phyloP scores from a whole-genome alignment of 2,888 invertebrate genomes.

The Nasonia oneida region DNA sequence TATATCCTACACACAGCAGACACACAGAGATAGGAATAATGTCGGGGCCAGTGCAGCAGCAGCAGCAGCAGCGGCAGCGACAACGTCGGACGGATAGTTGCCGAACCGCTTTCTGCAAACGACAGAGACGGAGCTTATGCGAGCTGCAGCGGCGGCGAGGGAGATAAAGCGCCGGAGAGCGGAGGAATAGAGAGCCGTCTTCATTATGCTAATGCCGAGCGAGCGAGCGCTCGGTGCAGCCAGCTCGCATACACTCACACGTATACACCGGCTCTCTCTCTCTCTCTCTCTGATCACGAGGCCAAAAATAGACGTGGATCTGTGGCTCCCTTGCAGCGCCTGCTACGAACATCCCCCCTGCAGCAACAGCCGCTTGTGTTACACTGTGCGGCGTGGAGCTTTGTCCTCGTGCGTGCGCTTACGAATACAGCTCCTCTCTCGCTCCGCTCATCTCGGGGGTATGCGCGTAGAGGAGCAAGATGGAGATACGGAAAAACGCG shows the following conservation, averaged over 20 bases:
- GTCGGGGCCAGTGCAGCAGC: constrained; percentile 15
- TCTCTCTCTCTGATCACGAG: constrained; percentile 23
- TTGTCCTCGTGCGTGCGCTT: neutral
- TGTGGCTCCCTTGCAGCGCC: neutral
- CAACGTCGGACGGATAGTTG: constrained; percentile 61
- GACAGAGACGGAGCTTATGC: constrained; percentile 65
- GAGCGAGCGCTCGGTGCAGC: constrained; percentile 11
- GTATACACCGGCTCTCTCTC: constrained; percentile 31
- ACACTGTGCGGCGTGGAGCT: neutral
- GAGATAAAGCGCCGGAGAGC: constrained; percentile 40
- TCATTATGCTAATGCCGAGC: constrained; percentile 75
- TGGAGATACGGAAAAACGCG: constrained; percentile 3
- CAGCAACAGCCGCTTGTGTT: neutral
- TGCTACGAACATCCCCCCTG: constrained; percentile 10
- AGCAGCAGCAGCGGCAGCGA: constrained; percentile 23
- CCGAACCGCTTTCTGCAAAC: constrained; percentile 67
- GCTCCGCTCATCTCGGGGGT: neutral
- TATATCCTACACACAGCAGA: neutral
- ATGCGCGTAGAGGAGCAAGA: neutral
- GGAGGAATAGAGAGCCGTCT: constrained; percentile 59
- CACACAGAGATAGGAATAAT: constrained; percentile 1
- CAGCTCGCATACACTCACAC: neutral
- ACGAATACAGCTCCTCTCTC: neutral
- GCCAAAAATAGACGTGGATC: constrained; percentile 72
- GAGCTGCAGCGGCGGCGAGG: constrained; percentile 21